These are phyloP conservation scores for Drosophila malerkotliana DNA, from an alignment of 1,140 invertebrate genomes.

Conservation along the genomic window DNA sequence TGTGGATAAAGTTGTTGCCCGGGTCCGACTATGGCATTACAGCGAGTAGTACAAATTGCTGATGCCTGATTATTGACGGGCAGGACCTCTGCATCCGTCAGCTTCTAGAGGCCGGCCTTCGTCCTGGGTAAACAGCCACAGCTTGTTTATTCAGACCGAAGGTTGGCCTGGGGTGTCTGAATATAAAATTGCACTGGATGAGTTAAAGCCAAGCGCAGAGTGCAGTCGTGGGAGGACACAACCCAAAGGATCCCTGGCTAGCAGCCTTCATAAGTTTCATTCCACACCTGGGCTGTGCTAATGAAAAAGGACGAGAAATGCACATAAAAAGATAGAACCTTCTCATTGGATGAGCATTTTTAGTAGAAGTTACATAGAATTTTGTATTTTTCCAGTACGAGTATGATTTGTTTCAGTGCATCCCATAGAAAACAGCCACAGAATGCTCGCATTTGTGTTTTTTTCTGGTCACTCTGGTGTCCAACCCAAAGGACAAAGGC, in stretches of 20 bases:
- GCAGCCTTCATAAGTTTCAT: slow-evolving; percentile 20
- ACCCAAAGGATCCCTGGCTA: slow-evolving; percentile 8
- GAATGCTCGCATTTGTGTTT: neutral
- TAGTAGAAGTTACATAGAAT: neutral
- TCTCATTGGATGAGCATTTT: neutral
- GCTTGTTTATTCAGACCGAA: slow-evolving; percentile 46
- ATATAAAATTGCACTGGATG: slow-evolving; percentile 17
- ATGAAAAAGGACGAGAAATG: neutral
- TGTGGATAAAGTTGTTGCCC: slow-evolving; percentile 34
- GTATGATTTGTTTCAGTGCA: neutral
- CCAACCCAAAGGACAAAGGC: slow-evolving; percentile 8
- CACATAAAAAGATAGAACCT: neutral
- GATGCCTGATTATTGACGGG: slow-evolving; percentile 45
- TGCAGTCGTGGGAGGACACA: slow-evolving; percentile 17
- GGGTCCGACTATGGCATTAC: slow-evolving; percentile 48
- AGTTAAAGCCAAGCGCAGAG: slow-evolving; percentile 7
- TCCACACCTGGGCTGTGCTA: slow-evolving; percentile 1
- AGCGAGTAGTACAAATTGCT: slow-evolving; percentile 60
- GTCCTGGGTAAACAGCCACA: slow-evolving; percentile 7
- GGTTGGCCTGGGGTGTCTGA: slow-evolving; percentile 8
- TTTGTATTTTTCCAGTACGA: neutral
- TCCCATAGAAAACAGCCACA: neutral
- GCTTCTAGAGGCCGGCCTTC: slow-evolving; percentile 29
- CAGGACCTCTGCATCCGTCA: slow-evolving; percentile 41
- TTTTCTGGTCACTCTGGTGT: slow-evolving; percentile 27